phyloP scores from a whole-genome alignment of 1,140 invertebrate genomes.

The Subanguina moxae region DNA sequence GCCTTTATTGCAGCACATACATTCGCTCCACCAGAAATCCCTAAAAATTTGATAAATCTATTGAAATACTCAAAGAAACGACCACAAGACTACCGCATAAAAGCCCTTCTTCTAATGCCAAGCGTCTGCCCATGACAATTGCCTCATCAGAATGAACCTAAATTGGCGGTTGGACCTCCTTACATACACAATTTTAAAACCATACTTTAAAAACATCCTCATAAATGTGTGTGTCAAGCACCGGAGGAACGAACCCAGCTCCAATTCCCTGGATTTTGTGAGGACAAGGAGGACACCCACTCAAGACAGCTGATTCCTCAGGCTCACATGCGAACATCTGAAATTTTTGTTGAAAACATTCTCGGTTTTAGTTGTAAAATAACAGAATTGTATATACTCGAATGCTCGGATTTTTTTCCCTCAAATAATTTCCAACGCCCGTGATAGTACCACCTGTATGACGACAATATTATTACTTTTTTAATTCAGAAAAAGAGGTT shows the following conservation, averaged over 20 bases:
- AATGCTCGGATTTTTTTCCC: slow-evolving; percentile 49
- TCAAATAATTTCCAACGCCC: slow-evolving; percentile 48
- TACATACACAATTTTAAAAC: background rate
- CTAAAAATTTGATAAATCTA: slow-evolving; percentile 30
- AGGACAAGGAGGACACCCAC: slow-evolving; percentile 40
- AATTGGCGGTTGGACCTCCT: background rate
- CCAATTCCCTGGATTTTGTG: slow-evolving; percentile 58
- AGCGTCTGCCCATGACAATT: slow-evolving; percentile 54
- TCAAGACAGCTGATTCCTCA: slow-evolving; percentile 50
- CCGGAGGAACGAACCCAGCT: slow-evolving; percentile 48
- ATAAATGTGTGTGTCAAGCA: slow-evolving; percentile 48
- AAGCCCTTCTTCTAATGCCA: slow-evolving; percentile 56
- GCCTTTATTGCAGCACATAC: slow-evolving; percentile 49
- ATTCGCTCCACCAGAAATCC: slow-evolving; percentile 56
- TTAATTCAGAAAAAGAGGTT: slow-evolving; percentile 30
- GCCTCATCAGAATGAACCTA: slow-evolving; percentile 56
- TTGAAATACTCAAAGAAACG: slow-evolving; percentile 8
- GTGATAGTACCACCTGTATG: slow-evolving; percentile 42
- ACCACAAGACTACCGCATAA: slow-evolving; percentile 43
- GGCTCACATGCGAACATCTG: slow-evolving; percentile 54
- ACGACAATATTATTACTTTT: background rate
- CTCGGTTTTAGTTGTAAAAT: slow-evolving; percentile 16
- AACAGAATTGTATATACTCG: slow-evolving; percentile 24
- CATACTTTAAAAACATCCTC: slow-evolving; percentile 40
- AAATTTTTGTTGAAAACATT: slow-evolving; percentile 13